phyloP scores from a whole-genome alignment of 2,888 invertebrate genomes.

The Argynnis bischoffii region DNA sequence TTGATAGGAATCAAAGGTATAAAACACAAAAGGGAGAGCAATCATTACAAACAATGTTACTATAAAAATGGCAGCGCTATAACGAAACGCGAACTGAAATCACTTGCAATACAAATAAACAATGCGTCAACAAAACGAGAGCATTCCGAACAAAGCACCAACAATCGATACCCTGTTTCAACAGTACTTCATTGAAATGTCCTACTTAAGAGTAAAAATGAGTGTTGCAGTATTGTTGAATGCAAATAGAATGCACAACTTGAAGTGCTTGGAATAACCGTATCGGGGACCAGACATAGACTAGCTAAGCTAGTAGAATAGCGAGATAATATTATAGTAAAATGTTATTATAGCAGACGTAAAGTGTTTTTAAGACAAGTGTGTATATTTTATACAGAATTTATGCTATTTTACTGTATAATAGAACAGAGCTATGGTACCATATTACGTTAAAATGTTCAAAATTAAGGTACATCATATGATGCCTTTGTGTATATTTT shows the following conservation, averaged over 20 bases:
- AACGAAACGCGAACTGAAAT: constrained; percentile 28
- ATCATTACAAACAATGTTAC: constrained; percentile 16
- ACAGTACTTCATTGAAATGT: constrained; percentile 49
- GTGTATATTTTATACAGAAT: too few species aligned
- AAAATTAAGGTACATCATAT: too few species aligned
- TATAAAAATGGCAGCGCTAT: constrained; percentile 21
- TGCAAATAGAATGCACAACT: constrained; percentile 73
- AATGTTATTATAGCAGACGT: neutral
- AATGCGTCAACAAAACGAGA: constrained; percentile 43
- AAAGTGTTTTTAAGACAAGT: neutral
- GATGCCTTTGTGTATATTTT: too few species aligned
- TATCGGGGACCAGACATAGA: constrained; percentile 52
- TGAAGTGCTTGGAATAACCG: constrained; percentile 63
- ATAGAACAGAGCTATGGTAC: too few species aligned
- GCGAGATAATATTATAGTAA: neutral
- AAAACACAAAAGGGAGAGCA: constrained; percentile 6
- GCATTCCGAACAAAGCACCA: constrained; percentile 43
- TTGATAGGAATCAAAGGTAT: constrained; percentile 11
- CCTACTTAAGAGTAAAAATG: constrained; percentile 68
- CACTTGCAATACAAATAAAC: constrained; percentile 38
- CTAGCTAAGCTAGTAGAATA: constrained; percentile 29
- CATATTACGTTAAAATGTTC: too few species aligned
- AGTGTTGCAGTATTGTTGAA: constrained; percentile 62
- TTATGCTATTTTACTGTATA: too few species aligned
- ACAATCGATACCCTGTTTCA: constrained; percentile 45